A percentile compares a stretch with the other conserved stretches of the same genome.
Evolutionary conservation across 2,797 vertebrate genomes (phyloP).

Genomic region (Podarcis lilfordi): DNA sequence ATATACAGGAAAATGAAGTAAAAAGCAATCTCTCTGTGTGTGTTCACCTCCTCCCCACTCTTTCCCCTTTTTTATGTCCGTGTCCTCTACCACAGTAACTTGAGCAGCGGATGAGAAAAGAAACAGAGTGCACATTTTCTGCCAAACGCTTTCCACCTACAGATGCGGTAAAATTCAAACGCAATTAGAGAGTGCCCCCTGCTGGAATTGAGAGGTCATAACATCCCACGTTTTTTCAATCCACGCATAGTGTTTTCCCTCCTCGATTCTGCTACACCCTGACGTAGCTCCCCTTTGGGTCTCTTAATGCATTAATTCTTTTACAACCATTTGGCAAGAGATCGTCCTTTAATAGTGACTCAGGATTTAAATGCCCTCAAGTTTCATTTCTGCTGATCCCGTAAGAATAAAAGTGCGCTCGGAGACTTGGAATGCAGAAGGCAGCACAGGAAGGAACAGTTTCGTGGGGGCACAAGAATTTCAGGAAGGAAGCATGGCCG

Average conservation of each 20-base stretch:
- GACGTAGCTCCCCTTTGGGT: too few relatives aligned
- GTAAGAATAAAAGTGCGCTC: neutral
- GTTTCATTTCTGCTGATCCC: neutral
- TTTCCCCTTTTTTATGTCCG: constrained; percentile 16
- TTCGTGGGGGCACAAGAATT: neutral
- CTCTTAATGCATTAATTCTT: neutral
- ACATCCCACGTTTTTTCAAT: neutral
- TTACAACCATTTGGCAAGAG: too few relatives aligned
- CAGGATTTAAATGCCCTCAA: neutral
- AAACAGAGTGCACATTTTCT: neutral
- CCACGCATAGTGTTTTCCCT: neutral
- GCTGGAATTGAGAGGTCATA: constrained; percentile 51
- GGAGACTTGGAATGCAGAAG: too few relatives aligned
- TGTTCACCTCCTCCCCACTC: neutral
- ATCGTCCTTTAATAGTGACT: neutral
- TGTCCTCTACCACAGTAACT: constrained; percentile 40
- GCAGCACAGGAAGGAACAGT: neutral
- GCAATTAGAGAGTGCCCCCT: constrained; percentile 66
- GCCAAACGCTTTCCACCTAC: neutral
- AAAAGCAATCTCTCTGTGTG: neutral
- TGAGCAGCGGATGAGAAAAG: neutral
- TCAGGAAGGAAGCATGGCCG: neutral
- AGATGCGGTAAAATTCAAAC: constrained; percentile 1
- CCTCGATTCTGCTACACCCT: neutral
- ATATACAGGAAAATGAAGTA: neutral